A percentile compares a stretch with the other conserved stretches of the same genome.
Conservation (phyloP, 2,888 invertebrate species). For the Patella depressa region DNA sequence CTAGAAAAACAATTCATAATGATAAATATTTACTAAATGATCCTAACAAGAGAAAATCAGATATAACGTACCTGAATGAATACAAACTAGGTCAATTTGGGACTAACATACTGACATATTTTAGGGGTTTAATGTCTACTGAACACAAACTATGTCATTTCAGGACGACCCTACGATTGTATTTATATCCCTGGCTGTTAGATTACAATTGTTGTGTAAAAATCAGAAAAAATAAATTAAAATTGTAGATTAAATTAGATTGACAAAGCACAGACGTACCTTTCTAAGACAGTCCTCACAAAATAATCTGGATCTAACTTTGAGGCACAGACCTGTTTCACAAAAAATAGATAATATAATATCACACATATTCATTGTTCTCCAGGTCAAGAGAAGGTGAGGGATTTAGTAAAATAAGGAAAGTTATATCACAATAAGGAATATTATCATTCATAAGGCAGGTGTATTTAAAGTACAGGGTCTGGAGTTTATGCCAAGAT, state of each 20-base stretch:
- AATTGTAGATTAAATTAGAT: too few species aligned
- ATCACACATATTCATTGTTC: neutral
- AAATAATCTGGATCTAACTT: constrained; percentile 87
- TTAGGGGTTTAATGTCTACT: too few species aligned
- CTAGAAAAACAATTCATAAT: constrained; percentile 70
- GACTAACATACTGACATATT: too few species aligned
- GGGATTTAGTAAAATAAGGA: too few species aligned
- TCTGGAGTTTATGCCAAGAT: too few species aligned
- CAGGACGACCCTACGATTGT: too few species aligned
- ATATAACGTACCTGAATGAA: neutral
- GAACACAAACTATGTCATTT: too few species aligned
- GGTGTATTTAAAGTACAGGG: too few species aligned
- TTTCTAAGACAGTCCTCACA: constrained; percentile 88
- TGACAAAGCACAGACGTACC: constrained; percentile 75
- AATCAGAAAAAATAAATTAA: too few species aligned
- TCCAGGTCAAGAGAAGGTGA: neutral
- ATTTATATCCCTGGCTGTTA: too few species aligned
- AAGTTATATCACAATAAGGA: too few species aligned
- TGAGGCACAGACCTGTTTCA: constrained; percentile 82
- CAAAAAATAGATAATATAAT: neutral
- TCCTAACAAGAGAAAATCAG: neutral
- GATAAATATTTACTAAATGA: neutral
- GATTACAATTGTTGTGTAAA: too few species aligned
- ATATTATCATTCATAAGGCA: neutral
- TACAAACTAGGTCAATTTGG: neutral